Evolutionary conservation across 2,797 vertebrate species (phyloP), one percentile per base, ranked within the genome.

Genomic region (Pelodytes ibericus): DNA sequence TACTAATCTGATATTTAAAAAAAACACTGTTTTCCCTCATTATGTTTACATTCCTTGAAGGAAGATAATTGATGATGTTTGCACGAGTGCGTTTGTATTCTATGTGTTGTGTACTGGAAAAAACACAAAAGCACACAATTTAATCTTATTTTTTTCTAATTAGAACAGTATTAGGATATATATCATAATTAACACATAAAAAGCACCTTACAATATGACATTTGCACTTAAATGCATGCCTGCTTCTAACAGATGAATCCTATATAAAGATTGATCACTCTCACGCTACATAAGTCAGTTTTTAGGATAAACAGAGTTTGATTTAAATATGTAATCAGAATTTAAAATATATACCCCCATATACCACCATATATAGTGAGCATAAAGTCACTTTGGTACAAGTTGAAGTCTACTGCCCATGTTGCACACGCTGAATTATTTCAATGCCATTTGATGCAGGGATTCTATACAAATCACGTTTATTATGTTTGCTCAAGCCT

Each of bases 251-350:
- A 47, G n/a, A 27, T 59, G 26, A 39, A 60, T 27, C 3, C 10
- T 26, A 70, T 59, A 44, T 61, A 61, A 72, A 49, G 58, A 72
- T 61, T 72, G 31, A 72, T 72, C 41, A 20, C 36, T 9, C 2
- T 44, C 24, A 22, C n/a, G 18, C 22, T 44, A 59, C 33, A 16
- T 29, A 25, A 70, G 47, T 41, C 24, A 60, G 56, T 58, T 59
- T 25, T 11, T 71, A n/a, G n/a, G n/a, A n/a, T n/a, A n/a, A n/a
- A n/a, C n/a, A n/a, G n/a, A n/a, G n/a, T n/a, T n/a, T n/a, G n/a
- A n/a, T n/a, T n/a, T n/a, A n/a, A n/a, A n/a, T n/a, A n/a, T n/a
- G n/a, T n/a, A n/a, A n/a, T n/a, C n/a, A n/a, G n/a, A n/a, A n/a
- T n/a, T n/a, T n/a, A n/a, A n/a, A n/a, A n/a, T n/a, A n/a, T n/a